Conservation (phyloP, 2,888 invertebrate genomes). For the Apodemia mormo region DNA sequence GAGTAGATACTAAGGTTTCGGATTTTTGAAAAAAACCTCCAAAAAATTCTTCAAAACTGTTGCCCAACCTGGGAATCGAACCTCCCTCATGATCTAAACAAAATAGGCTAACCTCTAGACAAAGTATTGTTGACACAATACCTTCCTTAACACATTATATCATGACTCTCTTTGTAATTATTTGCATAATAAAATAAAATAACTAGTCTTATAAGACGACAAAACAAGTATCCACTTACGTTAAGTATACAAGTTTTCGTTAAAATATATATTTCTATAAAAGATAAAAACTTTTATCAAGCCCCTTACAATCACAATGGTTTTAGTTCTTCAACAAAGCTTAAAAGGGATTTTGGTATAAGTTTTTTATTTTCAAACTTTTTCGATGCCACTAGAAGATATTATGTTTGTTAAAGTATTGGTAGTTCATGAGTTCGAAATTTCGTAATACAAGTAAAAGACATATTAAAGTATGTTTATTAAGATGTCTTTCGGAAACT, state of each 20-base stretch:
- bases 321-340: slow-evolving; percentile 8
- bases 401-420: not conserved
- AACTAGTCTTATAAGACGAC: too few relatives aligned
- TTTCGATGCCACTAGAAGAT: not conserved
- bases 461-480: not conserved
- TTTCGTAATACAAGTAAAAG: not conserved
- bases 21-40: too few relatives aligned
- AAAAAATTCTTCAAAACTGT: too few relatives aligned
- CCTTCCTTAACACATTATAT: too few relatives aligned
- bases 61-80: too few relatives aligned
- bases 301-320: slow-evolving; percentile 7
- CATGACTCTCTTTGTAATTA: too few relatives aligned
- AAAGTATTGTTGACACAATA: too few relatives aligned
- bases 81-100: too few relatives aligned
- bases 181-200: too few relatives aligned
- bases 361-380: slow-evolving; percentile 16
- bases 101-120: too few relatives aligned
- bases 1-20: too few relatives aligned
- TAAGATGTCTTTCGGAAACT: not conserved
- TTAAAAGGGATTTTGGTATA: slow-evolving; percentile 12
- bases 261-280: not conserved
- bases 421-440: slow-evolving; percentile 1
- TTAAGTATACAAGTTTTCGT: not conserved
- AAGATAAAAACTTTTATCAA: not conserved
- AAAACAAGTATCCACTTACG: too few relatives aligned